Conservation (phyloP, 1,140 invertebrate species). For the Drosophila athabasca region DNA sequence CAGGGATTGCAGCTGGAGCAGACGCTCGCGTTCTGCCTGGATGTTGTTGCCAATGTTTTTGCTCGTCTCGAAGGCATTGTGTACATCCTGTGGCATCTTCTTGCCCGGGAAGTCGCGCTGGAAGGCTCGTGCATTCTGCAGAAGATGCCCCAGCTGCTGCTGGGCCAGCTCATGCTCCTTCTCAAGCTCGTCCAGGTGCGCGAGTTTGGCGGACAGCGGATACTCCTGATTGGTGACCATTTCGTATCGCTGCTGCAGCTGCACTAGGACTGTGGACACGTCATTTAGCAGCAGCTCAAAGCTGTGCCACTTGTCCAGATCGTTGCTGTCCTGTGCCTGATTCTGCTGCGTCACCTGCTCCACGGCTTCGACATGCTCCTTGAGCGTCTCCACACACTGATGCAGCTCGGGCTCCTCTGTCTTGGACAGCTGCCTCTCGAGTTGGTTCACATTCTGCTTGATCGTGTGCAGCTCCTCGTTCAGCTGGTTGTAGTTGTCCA, state of each 20-base stretch:
- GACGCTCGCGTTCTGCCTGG: conserved; percentile 88
- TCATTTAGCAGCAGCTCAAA: conserved; percentile 84
- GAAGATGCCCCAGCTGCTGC: conserved; percentile 79
- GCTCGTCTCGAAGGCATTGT: conserved; percentile 87
- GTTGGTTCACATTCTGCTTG: conserved; percentile 83
- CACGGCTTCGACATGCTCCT: conserved; percentile 86
- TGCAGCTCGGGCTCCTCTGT: conserved; percentile 84
- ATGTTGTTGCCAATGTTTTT: conserved; percentile 88
- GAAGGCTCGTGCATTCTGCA: conserved; percentile 85
- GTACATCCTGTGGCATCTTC: conserved; percentile 88
- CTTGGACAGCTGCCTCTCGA: conserved; percentile 84
- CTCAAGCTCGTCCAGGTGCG: conserved; percentile 70
- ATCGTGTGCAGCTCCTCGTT: conserved; percentile 83
- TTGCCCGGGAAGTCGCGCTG: conserved; percentile 87
- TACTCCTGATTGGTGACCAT: conserved; percentile 60
- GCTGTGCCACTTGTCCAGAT: conserved; percentile 88
- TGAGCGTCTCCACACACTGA: conserved; percentile 84
- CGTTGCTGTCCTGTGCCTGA: conserved; percentile 86
- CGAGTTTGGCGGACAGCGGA: conserved; percentile 75
- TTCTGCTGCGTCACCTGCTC: conserved; percentile 87
- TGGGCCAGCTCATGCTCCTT: conserved; percentile 71
- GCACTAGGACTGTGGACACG: conserved; percentile 43
- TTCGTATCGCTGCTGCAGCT: conserved; percentile 71
- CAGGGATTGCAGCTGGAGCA: conserved; percentile 89
- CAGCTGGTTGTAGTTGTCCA: conserved; percentile 83